Evolutionary conservation across 2,797 vertebrate genomes (phyloP).

Genomic region (Ceryle rudis): DNA sequence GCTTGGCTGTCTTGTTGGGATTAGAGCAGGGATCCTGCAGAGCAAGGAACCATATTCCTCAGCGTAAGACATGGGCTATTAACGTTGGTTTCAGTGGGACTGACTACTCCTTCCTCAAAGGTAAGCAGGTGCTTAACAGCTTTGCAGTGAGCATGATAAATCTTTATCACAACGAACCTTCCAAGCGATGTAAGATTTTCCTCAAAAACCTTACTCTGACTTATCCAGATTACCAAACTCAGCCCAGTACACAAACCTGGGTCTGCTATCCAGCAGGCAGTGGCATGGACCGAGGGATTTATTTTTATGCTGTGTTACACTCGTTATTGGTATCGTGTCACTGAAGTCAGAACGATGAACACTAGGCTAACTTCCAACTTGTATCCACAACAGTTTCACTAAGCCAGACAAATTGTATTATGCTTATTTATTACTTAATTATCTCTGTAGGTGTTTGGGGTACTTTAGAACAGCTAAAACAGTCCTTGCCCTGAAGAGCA

Average conservation of each 20-base stretch:
- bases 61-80: neutral
- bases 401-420: neutral
- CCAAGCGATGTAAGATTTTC: neutral
- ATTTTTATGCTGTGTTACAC: neutral
- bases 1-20: neutral
- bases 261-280: neutral
- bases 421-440: conserved; percentile 43
- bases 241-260: neutral
- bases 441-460: conserved; percentile 32
- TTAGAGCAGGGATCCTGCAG: neutral
- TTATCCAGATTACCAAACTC: neutral
- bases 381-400: neutral
- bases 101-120: neutral
- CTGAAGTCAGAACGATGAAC: neutral
- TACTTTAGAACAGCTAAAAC: conserved; percentile 28
- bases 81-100: neutral
- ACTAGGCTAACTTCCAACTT: neutral
- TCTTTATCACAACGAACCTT: neutral
- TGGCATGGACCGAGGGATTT: neutral
- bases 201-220: neutral
- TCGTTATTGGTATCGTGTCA: neutral
- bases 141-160: neutral
- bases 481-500: conserved; percentile 36
- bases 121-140: neutral
- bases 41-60: neutral